Conservation (phyloP, 2,113 vertebrate genomes). For the Hippocampus guttulatus region DNA sequence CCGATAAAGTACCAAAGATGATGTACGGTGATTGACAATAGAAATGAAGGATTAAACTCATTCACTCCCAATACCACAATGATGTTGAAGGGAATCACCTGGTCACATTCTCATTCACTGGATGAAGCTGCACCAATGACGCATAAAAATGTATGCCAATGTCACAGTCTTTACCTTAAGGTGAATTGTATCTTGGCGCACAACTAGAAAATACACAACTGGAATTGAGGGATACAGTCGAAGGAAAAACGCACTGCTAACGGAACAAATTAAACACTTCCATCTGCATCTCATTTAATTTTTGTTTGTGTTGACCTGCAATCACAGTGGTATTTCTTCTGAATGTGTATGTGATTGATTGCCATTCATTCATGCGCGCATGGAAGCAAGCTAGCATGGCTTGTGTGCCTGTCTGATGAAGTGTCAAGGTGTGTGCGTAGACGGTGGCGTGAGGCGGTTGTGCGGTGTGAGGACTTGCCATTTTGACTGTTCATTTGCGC, state of each 20-base stretch:
- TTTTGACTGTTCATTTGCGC: constrained; percentile 95
- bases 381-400: constrained; percentile 10
- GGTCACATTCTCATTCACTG: background rate
- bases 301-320: constrained; percentile 36
- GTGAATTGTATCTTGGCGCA: constrained; percentile 12
- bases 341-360: constrained; percentile 20
- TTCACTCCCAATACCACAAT: background rate
- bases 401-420: constrained; percentile 28
- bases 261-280: constrained; percentile 24
- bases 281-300: constrained; percentile 32
- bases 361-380: constrained; percentile 6
- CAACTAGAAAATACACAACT: background rate
- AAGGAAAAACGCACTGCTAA: constrained; percentile 12
- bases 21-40: background rate
- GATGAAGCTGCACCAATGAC: background rate
- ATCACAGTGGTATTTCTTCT: constrained; percentile 8
- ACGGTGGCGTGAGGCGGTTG: constrained; percentile 37
- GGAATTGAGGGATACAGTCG: background rate
- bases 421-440: constrained; percentile 26
- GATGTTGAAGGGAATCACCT: background rate
- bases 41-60: background rate
- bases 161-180: constrained; percentile 9
- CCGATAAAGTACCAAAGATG: background rate
- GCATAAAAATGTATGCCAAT: constrained; percentile 9
- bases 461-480: constrained; percentile 48